phyloP scores from a whole-genome alignment of 2,888 invertebrate genomes.

The Spodoptera picta region DNA sequence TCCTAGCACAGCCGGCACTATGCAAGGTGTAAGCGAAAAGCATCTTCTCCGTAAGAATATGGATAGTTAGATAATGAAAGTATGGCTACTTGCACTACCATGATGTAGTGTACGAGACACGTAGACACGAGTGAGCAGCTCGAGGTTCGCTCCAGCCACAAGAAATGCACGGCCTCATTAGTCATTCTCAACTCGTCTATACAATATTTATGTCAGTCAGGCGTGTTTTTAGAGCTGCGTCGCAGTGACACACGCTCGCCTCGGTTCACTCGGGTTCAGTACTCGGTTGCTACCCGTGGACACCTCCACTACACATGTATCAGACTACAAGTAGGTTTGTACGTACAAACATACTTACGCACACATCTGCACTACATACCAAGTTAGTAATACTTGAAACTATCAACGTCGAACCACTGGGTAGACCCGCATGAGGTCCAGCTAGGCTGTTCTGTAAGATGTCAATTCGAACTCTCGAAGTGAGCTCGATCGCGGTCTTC shows the following conservation, averaged over 20 bases:
- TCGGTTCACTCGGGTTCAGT: conserved; percentile 36
- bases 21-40: no score
- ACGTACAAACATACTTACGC: not conserved
- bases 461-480: no score
- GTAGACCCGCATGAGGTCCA: no score
- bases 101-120: conserved; percentile 31
- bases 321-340: conserved; percentile 4
- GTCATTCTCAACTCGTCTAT: conserved; percentile 81
- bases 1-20: no score
- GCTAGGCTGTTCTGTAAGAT: no score
- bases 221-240: conserved; percentile 68
- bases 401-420: no score
- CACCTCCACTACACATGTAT: not conserved
- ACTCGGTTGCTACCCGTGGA: conserved; percentile 36
- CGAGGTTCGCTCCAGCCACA: conserved; percentile 49
- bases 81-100: conserved; percentile 15
- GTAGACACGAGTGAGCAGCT: conserved; percentile 47
- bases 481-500: no score
- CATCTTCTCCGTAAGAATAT: no score
- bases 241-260: conserved; percentile 49
- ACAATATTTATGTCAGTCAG: conserved; percentile 83
- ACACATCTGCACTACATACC: not conserved
- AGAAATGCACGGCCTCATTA: conserved; percentile 77
- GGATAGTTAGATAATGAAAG: no score
- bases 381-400: no score